Conservation (phyloP, 2,113 vertebrate genomes). For the Sterrhoptilus dennistouni region DNA sequence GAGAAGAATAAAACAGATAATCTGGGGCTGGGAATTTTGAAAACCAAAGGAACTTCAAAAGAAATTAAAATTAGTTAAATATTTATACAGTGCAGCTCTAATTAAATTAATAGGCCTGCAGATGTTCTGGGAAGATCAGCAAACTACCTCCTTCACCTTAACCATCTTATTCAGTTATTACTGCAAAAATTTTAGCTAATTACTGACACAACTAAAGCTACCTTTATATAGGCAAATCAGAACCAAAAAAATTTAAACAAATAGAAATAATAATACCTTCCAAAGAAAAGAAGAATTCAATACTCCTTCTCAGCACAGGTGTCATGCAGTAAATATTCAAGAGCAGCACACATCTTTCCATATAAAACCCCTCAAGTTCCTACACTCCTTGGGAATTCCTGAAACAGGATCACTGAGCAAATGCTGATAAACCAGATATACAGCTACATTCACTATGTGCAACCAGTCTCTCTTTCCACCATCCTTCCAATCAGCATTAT, state of each 20-base stretch:
- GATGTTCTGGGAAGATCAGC: constrained; percentile 2
- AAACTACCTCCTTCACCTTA: neutral
- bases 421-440: neutral
- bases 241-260: neutral
- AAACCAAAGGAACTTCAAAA: constrained; percentile 55
- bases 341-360: neutral
- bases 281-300: neutral
- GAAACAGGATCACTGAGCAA: neutral
- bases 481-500: neutral
- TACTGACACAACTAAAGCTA: neutral
- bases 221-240: neutral
- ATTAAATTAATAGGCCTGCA: constrained; percentile 63
- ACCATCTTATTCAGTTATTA: neutral
- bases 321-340: neutral
- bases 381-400: neutral
- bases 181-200: neutral
- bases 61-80: constrained; percentile 57
- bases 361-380: neutral
- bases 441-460: neutral
- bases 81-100: constrained; percentile 63
- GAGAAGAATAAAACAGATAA: constrained; percentile 32
- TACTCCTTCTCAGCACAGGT: neutral
- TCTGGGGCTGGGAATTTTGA: constrained; percentile 43
- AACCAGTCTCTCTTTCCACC: neutral
- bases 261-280: neutral